phyloP scores from a whole-genome alignment of 1,140 invertebrate species.

The Gryllus bimaculatus region DNA sequence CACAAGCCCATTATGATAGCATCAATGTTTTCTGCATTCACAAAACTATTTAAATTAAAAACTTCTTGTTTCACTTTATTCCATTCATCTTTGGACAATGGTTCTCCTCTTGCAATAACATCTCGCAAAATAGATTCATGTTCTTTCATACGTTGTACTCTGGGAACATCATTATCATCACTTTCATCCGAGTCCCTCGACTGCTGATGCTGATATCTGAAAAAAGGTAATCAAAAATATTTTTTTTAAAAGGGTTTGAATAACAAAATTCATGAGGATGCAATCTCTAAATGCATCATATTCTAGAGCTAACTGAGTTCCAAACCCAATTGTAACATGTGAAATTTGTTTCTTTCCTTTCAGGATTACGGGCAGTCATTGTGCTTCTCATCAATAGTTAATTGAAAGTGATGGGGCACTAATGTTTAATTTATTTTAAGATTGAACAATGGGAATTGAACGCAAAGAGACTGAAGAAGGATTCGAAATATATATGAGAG shows the following conservation, averaged over 20 bases:
- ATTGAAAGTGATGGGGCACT: not conserved
- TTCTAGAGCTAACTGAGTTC: not conserved
- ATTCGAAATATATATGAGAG: no score
- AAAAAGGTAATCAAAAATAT: not conserved
- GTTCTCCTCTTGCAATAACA: slow-evolving; percentile 8
- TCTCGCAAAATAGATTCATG: not conserved
- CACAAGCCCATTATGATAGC: slow-evolving; percentile 43
- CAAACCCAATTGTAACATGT: not conserved
- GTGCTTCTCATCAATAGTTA: not conserved
- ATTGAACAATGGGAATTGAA: no score
- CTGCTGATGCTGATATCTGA: no score
- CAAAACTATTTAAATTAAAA: slow-evolving; percentile 25
- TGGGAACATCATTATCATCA: not conserved
- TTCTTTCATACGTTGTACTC: not conserved
- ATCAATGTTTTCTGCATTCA: slow-evolving; percentile 44
- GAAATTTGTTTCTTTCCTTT: not conserved
- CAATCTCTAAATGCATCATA: not conserved
- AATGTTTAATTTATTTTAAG: no score
- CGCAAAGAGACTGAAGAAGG: no score
- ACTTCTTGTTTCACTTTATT: slow-evolving; percentile 24
- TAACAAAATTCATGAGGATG: not conserved
- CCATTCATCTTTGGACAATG: slow-evolving; percentile 26
- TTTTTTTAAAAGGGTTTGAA: not conserved
- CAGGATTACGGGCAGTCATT: not conserved
- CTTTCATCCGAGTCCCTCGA: not conserved